Evolutionary conservation across 2,888 invertebrate species (phyloP).

Genomic region (Drosophila diplacantha): DNA sequence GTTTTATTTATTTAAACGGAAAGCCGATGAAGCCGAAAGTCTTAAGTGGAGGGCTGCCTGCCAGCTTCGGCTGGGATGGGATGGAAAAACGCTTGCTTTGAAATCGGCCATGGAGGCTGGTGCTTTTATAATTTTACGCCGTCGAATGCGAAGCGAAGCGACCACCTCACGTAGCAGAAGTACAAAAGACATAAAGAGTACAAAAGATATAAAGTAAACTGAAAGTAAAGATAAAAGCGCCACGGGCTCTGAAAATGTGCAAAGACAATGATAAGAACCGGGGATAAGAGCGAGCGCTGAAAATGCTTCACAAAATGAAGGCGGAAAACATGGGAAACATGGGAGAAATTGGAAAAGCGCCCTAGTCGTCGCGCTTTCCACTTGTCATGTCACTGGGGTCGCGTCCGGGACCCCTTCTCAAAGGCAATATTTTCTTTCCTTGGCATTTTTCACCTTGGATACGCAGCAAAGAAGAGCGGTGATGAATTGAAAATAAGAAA

Average conservation of each 20-base stretch:
- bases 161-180: conserved; percentile 46
- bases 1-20: conserved; percentile 68
- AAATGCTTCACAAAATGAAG: conserved; percentile 27
- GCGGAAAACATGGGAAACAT: conserved; percentile 21
- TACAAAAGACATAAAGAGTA: conserved; percentile 50
- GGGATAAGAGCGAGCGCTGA: conserved; percentile 12
- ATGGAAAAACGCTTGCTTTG: conserved; percentile 53
- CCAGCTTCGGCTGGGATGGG: not conserved
- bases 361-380: conserved; percentile 1
- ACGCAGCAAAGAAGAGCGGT: conserved; percentile 1
- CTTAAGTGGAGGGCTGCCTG: conserved; percentile 52
- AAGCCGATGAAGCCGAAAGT: conserved; percentile 69
- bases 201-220: conserved; percentile 64
- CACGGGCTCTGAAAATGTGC: conserved; percentile 48
- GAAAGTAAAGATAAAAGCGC: conserved; percentile 68
- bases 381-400: conserved; percentile 12
- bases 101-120: conserved; percentile 36
- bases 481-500: conserved; percentile 27
- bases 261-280: conserved; percentile 53
- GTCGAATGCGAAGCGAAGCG: conserved; percentile 12
- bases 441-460: conserved; percentile 28
- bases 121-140: conserved; percentile 59
- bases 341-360: conserved; percentile 14
- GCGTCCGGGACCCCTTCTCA: not conserved
- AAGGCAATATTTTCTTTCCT: conserved; percentile 17